A percentile compares a stretch with the other conserved stretches of the same genome.
These are phyloP conservation scores for Caradrina clavipalpis DNA, from an alignment of 2,888 invertebrate genomes.

Conservation along the genomic window DNA sequence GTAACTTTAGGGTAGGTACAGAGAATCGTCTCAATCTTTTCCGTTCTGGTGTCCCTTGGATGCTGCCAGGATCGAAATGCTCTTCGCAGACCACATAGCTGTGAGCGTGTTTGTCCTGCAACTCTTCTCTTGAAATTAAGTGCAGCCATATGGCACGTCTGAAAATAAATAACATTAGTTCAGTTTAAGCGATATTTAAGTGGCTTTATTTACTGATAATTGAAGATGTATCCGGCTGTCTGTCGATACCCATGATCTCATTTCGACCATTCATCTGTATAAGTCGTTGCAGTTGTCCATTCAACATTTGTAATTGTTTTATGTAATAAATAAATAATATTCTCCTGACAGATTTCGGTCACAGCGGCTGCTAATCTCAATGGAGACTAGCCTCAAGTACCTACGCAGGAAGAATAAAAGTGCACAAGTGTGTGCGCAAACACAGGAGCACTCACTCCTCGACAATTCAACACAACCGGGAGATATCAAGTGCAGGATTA, in stretches of 20 bases:
- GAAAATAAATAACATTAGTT: slow-evolving; percentile 21
- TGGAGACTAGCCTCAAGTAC: too few relatives aligned
- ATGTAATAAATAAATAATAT: too few relatives aligned
- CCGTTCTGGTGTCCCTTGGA: slow-evolving; percentile 26
- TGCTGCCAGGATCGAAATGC: slow-evolving; percentile 42
- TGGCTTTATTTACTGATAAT: not conserved
- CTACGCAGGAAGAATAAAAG: too few relatives aligned
- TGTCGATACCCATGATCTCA: not conserved
- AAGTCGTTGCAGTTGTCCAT: too few relatives aligned
- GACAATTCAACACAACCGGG: too few relatives aligned
- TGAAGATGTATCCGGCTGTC: not conserved
- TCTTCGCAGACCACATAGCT: slow-evolving; percentile 48
- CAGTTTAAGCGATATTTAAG: not conserved
- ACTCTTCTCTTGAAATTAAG: slow-evolving; percentile 45
- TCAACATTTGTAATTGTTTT: too few relatives aligned
- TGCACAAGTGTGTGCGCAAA: too few relatives aligned
- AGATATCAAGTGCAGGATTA: too few relatives aligned
- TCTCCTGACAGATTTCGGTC: too few relatives aligned
- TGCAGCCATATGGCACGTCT: slow-evolving; percentile 52
- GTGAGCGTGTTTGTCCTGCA: slow-evolving; percentile 29
- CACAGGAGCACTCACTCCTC: too few relatives aligned
- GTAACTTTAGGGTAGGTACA: slow-evolving; percentile 36
- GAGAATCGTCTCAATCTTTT: slow-evolving; percentile 31
- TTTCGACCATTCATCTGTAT: not conserved
- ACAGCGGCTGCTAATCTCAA: too few relatives aligned